A percentile compares a stretch with the other conserved stretches of the same genome.
Conservation (phyloP, 2,888 invertebrate species). For the Ctenicera cuprea region DNA sequence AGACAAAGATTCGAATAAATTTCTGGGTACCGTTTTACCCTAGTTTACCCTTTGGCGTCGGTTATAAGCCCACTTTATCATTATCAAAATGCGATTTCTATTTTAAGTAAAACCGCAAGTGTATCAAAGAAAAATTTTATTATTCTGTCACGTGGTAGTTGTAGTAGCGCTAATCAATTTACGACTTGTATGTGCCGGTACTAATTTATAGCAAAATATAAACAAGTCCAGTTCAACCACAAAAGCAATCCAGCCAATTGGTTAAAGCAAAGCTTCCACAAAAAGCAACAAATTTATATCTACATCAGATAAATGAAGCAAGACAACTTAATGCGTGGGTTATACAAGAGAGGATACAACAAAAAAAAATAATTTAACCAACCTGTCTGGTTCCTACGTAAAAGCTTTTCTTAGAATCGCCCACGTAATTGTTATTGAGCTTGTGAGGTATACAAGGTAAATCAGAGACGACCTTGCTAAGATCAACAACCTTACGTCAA, state of each 20-base stretch:
- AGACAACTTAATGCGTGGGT: background rate
- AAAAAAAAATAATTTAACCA: background rate
- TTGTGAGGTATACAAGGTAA: background rate
- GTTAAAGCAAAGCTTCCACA: background rate
- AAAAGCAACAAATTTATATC: background rate
- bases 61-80: too few relatives aligned
- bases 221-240: conserved; percentile 21
- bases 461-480: conserved; percentile 24
- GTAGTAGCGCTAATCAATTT: too few relatives aligned
- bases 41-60: too few relatives aligned
- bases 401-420: conserved; percentile 11
- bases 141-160: too few relatives aligned
- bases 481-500: conserved; percentile 22
- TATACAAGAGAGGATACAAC: background rate
- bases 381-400: background rate
- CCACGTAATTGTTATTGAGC: too few relatives aligned
- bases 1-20: too few relatives aligned
- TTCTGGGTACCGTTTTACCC: too few relatives aligned
- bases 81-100: too few relatives aligned
- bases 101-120: too few relatives aligned
- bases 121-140: too few relatives aligned
- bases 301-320: conserved; percentile 19
- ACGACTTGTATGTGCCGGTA: background rate
- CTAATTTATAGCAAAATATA: conserved; percentile 40
- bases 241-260: conserved; percentile 24